These are phyloP conservation scores for Aphidius ervi DNA, from an alignment of 1,140 invertebrate genomes.

Conservation along the genomic window DNA sequence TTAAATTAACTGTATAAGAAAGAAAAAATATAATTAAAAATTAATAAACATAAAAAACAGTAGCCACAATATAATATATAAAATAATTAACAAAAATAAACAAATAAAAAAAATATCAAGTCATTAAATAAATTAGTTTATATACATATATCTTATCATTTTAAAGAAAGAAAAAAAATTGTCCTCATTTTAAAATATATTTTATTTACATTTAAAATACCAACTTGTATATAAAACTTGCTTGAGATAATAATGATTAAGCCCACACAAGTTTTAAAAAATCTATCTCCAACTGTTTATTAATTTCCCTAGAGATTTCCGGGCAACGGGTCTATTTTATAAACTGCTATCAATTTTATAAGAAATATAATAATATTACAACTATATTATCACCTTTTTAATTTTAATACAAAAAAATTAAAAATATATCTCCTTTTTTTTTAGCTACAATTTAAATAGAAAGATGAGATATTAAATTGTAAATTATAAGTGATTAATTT, in stretches of 20 bases:
- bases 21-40: too few species aligned
- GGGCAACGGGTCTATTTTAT: constrained; percentile 12
- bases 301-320: constrained; percentile 20
- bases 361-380: background rate
- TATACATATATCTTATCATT: too few species aligned
- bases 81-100: too few species aligned
- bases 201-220: background rate
- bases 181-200: too few species aligned
- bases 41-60: too few species aligned
- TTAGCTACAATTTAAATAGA: too few species aligned
- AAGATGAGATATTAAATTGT: constrained; percentile 13
- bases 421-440: too few species aligned
- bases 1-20: too few species aligned
- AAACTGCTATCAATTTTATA: background rate
- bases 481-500: constrained; percentile 1
- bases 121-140: too few species aligned
- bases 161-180: too few species aligned
- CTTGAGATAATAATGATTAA: constrained; percentile 10
- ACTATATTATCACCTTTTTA: background rate
- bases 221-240: background rate
- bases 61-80: too few species aligned
- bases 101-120: too few species aligned
- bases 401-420: background rate
- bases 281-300: constrained; percentile 10
- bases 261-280: constrained; percentile 6